These are phyloP conservation scores for Junco hyemalis DNA, from an alignment of 2,113 vertebrate species.

Conservation along the genomic window DNA sequence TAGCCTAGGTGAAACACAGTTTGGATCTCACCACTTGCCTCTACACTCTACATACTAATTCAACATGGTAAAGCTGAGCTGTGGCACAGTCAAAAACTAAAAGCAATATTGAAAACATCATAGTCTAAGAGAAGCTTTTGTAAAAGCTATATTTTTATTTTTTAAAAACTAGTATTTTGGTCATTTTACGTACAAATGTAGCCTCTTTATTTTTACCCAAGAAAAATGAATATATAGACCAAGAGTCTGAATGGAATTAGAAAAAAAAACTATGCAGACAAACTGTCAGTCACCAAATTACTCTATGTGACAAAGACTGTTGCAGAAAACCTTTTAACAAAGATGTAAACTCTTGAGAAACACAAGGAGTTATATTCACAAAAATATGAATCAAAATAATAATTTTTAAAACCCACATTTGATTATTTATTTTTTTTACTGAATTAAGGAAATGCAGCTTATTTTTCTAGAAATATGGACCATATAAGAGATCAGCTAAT, in stretches of 20 bases:
- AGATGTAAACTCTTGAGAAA: not conserved
- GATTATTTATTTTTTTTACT: not conserved
- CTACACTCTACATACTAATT: not conserved
- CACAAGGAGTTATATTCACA: not conserved
- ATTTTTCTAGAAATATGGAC: not conserved
- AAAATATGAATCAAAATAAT: not conserved
- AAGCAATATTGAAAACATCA: not conserved
- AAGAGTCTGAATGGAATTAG: not conserved
- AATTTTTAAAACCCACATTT: accelerated
- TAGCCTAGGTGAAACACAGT: not conserved
- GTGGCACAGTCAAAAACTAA: not conserved
- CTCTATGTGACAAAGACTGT: not conserved
- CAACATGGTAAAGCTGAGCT: not conserved
- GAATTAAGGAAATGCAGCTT: not conserved
- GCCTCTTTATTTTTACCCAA: not conserved
- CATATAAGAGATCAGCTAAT: not conserved
- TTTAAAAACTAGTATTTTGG: not conserved
- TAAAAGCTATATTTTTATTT: not conserved
- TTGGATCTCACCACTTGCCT: not conserved
- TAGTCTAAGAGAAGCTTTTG: not conserved
- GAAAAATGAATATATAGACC: not conserved
- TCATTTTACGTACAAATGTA: not conserved
- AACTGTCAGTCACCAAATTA: not conserved
- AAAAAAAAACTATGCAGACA: not conserved
- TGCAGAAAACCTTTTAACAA: not conserved